phyloP scores from a whole-genome alignment of 2,797 vertebrate species.

The Cyclura pinguis region DNA sequence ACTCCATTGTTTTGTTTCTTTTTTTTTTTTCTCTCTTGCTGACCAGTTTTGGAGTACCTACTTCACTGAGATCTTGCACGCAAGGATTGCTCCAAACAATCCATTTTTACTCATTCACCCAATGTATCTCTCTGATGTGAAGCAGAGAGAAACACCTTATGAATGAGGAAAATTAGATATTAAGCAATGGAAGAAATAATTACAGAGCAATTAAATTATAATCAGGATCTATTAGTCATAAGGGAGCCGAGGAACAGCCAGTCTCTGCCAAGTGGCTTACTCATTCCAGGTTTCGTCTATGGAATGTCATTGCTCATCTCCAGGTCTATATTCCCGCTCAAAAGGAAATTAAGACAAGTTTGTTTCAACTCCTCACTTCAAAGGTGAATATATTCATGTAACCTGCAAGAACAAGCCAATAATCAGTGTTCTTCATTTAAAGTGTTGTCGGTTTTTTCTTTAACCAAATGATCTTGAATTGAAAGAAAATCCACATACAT shows the following conservation, averaged over 20 bases:
- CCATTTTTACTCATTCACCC: slow-evolving; percentile 48
- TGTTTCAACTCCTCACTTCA: slow-evolving; percentile 14
- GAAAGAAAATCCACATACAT: not conserved
- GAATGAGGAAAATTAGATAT: slow-evolving; percentile 78
- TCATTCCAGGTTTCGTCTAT: slow-evolving; percentile 72
- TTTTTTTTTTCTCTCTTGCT: too few relatives aligned
- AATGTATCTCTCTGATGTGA: slow-evolving; percentile 59
- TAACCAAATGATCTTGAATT: not conserved
- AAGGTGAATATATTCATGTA: slow-evolving; percentile 6
- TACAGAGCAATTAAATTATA: slow-evolving; percentile 76
- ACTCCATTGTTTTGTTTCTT: too few relatives aligned
- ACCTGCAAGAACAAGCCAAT: not conserved
- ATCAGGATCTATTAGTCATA: slow-evolving; percentile 79
- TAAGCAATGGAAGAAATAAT: slow-evolving; percentile 78
- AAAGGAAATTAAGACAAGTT: slow-evolving; percentile 25
- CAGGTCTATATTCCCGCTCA: slow-evolving; percentile 53
- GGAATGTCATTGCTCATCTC: slow-evolving; percentile 71
- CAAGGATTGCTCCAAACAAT: slow-evolving; percentile 32
- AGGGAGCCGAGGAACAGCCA: slow-evolving; percentile 75
- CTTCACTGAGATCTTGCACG: not conserved
- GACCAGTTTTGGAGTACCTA: too few relatives aligned
- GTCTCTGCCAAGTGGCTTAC: slow-evolving; percentile 75
- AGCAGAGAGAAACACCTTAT: slow-evolving; percentile 69
- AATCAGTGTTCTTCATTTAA: not conserved
- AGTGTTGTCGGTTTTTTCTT: not conserved